These are phyloP conservation scores for Pogonognathellus flavescens DNA, from an alignment of 1,140 invertebrate species.

Conservation along the genomic window DNA sequence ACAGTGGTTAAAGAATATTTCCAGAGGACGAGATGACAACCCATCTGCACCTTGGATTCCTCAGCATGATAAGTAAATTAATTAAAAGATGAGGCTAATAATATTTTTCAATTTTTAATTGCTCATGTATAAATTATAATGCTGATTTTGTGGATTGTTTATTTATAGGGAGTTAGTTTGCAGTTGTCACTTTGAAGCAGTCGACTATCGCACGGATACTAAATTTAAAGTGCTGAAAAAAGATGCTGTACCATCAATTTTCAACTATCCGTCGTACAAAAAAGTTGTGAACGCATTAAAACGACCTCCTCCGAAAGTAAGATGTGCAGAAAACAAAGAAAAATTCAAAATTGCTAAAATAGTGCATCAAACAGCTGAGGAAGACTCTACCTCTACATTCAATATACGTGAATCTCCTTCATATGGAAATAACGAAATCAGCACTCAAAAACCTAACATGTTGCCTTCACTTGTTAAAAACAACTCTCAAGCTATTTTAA, in stretches of 20 bases:
- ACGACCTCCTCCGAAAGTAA: background rate
- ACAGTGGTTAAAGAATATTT: background rate
- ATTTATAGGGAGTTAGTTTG: background rate
- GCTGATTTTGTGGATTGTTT: no score
- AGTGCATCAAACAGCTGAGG: background rate
- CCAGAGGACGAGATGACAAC: background rate
- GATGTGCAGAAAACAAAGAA: background rate
- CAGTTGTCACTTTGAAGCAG: background rate
- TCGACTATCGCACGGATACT: background rate
- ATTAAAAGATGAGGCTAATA: no score
- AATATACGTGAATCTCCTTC: no score
- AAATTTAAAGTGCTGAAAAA: background rate
- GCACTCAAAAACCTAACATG: no score
- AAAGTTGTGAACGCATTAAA: background rate
- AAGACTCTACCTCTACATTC: background rate
- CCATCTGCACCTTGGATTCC: background rate
- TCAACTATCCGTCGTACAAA: background rate
- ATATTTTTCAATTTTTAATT: no score
- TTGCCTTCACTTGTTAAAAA: no score
- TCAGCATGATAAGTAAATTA: background rate
- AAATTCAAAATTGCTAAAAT: background rate
- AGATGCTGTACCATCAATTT: background rate
- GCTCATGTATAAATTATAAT: no score
- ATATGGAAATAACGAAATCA: no score
- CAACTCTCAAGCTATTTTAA: no score